A percentile compares a stretch with the other conserved stretches of the same genome.
phyloP scores from a whole-genome alignment of 1,140 invertebrate genomes.

The Polypedilum vanderplanki region DNA sequence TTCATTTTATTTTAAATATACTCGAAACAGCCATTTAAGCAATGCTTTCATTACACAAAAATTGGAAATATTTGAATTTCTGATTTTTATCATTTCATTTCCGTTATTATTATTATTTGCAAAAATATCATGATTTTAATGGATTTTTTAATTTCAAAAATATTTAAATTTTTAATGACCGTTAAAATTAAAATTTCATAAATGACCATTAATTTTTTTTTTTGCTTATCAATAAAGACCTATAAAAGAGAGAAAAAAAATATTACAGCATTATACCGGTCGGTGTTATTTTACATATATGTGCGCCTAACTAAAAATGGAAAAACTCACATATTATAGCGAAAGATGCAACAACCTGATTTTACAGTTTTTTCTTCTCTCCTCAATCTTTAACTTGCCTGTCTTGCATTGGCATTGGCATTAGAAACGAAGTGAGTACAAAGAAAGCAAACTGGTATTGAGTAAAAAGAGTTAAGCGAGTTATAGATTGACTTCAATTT shows the following conservation, averaged over 20 bases:
- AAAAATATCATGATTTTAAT: too few species aligned
- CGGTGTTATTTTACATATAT: not conserved
- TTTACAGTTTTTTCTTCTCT: conserved; percentile 21
- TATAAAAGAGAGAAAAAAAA: too few species aligned
- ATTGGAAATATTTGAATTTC: not conserved
- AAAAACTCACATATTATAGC: not conserved
- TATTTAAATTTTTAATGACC: too few species aligned
- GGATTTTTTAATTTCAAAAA: too few species aligned
- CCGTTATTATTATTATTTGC: too few species aligned
- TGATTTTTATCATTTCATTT: not conserved
- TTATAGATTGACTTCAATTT: conserved; percentile 14
- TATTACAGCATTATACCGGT: not conserved
- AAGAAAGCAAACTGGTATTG: conserved; percentile 23
- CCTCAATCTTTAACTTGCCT: not conserved
- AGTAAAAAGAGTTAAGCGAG: not conserved
- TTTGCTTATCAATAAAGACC: too few species aligned
- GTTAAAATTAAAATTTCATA: too few species aligned
- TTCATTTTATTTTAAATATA: not conserved
- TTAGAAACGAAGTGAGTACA: not conserved
- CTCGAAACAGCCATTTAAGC: not conserved
- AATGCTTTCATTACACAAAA: not conserved
- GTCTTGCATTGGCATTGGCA: not conserved
- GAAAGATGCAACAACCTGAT: conserved; percentile 25
- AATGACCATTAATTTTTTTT: too few species aligned
- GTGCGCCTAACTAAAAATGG: too few species aligned